A percentile compares a stretch with the other conserved stretches of the same genome.
phyloP scores from a whole-genome alignment of 2,888 invertebrate species.

The Linnaemya vulpina region DNA sequence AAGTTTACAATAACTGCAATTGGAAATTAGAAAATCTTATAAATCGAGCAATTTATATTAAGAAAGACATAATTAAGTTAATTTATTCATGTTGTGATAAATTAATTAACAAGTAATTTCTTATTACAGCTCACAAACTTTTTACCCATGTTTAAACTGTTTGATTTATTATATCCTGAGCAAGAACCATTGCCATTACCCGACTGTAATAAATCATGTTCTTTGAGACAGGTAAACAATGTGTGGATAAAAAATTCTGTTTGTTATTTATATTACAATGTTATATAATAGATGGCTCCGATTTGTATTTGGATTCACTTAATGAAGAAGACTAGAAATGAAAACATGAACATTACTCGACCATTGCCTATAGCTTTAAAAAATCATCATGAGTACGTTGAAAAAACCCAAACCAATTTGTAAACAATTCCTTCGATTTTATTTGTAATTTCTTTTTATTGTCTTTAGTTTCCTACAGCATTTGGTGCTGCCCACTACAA shows the following conservation, averaged over 20 bases:
- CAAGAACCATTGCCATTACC: constrained; percentile 95
- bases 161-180: constrained; percentile 96
- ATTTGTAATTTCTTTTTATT: too few species aligned
- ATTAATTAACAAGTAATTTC: constrained; percentile 31
- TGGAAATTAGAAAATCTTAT: too few species aligned
- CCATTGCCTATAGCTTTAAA: constrained; percentile 92
- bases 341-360: constrained; percentile 90
- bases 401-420: too few species aligned
- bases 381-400: constrained; percentile 89
- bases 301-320: constrained; percentile 99
- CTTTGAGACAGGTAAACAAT: constrained; percentile 77
- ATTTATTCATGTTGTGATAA: too few species aligned
- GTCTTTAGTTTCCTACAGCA: constrained; percentile 91
- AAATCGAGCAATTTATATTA: too few species aligned
- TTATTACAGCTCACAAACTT: constrained; percentile 89
- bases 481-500: constrained; percentile 89
- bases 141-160: constrained; percentile 93
- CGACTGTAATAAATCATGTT: constrained; percentile 92
- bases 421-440: too few species aligned
- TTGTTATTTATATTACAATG: background rate
- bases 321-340: constrained; percentile 95
- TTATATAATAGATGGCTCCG: constrained; percentile 88
- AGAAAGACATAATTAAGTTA: too few species aligned
- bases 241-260: background rate
- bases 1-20: too few species aligned